Evolutionary conservation across 2,888 invertebrate species (phyloP), one percentile per base, ranked within the genome.

Genomic region (Temnothorax ravouxi): DNA sequence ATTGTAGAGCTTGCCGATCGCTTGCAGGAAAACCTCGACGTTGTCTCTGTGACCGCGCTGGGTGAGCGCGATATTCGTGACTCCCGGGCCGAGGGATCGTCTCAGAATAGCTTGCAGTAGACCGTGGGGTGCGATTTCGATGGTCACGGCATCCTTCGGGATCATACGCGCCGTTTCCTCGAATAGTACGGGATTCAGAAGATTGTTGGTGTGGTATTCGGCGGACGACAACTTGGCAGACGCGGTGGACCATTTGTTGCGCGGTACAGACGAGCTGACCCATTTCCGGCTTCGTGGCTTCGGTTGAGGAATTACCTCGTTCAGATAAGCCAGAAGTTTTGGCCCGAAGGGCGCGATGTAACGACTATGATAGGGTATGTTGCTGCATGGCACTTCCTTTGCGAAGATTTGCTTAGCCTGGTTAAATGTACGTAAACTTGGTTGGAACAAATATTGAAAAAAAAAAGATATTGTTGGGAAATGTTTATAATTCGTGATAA

Each of bases 121-220:
- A 9, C 98, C 97, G 91, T 99, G 99, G 0, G 99, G 99, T 0
- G 99, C 98, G 79, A 99, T 97, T 95, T 99, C 99, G 86, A 99
- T 97, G 6, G 97, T 96, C 83, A 99, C 96, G 0, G 98, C 98
- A 93, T 98, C 97, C 71, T 96, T 96, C 1, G 98, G 98, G 89
- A 99, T 97, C 34, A 97, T 96, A 25, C 96, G 96, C 9, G 97
- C 96, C 0, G 98, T 97, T 95, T 99, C 98, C 93, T 98, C 98
- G 94, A 98, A 98, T 94, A 96, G 96, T 13, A 96, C 95, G 87
- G 95, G 92, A 95, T 96, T 97, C 93, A 98, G 94, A 38, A 98
- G 95, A 93, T 98, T 99, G 93, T 98, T 98, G 1, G 97, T 97
- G 93, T 98, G 98, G 94, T 99, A 99, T 90, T 98, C 98, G 2